phyloP scores from a whole-genome alignment of 2,888 invertebrate species.

The Microctonus aethiopoides region DNA sequence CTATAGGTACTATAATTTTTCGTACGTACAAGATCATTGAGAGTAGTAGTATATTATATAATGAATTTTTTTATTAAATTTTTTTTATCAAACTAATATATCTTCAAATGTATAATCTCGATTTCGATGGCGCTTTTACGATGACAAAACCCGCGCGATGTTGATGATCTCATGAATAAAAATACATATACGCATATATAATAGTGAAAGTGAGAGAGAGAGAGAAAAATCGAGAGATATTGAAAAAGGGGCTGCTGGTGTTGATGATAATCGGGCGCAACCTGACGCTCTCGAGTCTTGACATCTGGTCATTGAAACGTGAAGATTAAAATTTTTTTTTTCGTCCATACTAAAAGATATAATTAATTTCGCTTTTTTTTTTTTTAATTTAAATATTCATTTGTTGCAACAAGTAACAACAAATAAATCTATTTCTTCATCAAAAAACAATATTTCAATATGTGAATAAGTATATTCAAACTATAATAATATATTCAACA shows the following conservation, averaged over 20 bases:
- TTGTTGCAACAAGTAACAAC: too few species aligned
- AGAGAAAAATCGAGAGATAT: conserved; percentile 14
- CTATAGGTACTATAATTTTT: background rate
- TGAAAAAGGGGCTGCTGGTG: conserved; percentile 28
- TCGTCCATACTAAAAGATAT: background rate
- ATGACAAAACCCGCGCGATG: background rate
- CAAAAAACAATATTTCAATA: too few species aligned
- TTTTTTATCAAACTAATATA: background rate
- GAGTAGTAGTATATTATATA: too few species aligned
- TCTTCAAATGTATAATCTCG: background rate
- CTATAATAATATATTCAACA: too few species aligned
- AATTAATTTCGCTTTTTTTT: too few species aligned
- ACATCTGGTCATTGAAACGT: conserved; percentile 24
- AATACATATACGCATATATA: background rate
- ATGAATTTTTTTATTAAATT: background rate
- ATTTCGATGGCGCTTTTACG: background rate
- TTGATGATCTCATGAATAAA: background rate
- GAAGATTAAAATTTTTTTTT: background rate
- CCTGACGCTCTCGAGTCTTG: conserved; percentile 23
- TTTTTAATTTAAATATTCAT: too few species aligned
- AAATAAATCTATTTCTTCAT: too few species aligned
- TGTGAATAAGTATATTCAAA: too few species aligned
- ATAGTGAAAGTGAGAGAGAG: background rate
- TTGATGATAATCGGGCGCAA: conserved; percentile 22
- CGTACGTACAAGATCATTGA: too few species aligned